Conservation (phyloP, 2,888 invertebrate genomes). For the Gnatocerus cornutus region DNA sequence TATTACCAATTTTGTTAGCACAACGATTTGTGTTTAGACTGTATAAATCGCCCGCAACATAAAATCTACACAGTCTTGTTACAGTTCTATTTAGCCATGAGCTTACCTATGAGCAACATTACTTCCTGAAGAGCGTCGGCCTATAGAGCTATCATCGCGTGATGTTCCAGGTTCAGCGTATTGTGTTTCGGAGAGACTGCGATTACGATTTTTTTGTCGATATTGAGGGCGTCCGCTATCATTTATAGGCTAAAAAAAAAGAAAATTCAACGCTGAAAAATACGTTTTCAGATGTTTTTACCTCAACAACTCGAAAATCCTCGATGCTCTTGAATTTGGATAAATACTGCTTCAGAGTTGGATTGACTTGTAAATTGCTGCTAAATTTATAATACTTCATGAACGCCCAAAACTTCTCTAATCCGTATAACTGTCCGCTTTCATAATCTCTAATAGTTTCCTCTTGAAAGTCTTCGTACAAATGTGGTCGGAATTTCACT, state of each 20-base stretch:
- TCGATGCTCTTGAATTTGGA: constrained; percentile 90
- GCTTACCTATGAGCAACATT: constrained; percentile 58
- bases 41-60: constrained; percentile 13
- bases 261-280: constrained; percentile 23
- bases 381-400: constrained; percentile 95
- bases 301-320: constrained; percentile 89
- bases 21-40: constrained; percentile 17
- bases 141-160: constrained; percentile 42
- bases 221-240: constrained; percentile 69
- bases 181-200: constrained; percentile 80
- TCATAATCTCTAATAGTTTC: constrained; percentile 94
- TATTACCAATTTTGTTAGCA: constrained; percentile 28
- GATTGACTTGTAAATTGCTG: constrained; percentile 81
- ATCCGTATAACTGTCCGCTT: constrained; percentile 94
- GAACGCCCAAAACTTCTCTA: constrained; percentile 99
- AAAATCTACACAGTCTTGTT: constrained; percentile 20
- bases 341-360: constrained; percentile 81
- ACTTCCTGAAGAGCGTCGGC: constrained; percentile 34
- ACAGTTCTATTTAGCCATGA: background rate
- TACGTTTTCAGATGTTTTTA: constrained; percentile 59
- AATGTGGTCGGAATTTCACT: constrained; percentile 93
- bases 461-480: constrained; percentile 96
- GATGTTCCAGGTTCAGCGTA: constrained; percentile 57
- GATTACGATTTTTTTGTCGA: constrained; percentile 75
- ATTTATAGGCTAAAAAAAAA: constrained; percentile 73